Base-by-base conservation (phyloP, 2,888 invertebrate species). In the Drosophila mettleri region DNA sequence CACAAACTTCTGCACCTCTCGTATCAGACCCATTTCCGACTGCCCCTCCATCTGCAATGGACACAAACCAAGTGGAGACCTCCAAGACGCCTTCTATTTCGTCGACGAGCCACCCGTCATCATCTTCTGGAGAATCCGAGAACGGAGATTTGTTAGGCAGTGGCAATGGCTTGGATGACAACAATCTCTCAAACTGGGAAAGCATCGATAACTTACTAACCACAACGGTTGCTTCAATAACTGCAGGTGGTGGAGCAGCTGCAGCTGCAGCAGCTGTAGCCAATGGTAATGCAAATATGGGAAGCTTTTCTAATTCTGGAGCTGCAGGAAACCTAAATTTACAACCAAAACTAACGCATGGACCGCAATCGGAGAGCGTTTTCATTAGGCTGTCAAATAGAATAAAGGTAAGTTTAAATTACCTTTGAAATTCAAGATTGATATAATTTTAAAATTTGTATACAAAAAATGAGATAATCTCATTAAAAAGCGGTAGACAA, bases 361-460 rank as follows among this genome's bases (percentile, higher is more conserved):
- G 91, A 34, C 90, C 89, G 64, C 97, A 97, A 89, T 98, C 98
- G 86, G 98, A 99, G 92, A 98, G 98, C 9, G 97, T 99, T n/a
- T 98, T 99, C 91, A 94, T 99, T 90, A 94, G 99, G 78, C 94
- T 99, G 64, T 98, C 97, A 65, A 99, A 99, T 92, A 95, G 98
- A 89, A 98, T 99, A 62, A 98, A 98, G 95, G 97, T 97, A 89
- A 90, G 93, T 77, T 3, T 5, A 3, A 20, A 29, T 18, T 41
- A 54, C 6, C 8, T 0, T 34, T 34, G 5, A 38, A 10, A 22
- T 22, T 14, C 12, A 7, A 22, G 14, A 41, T 22, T 41, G 5
- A 10, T 16, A 4, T 8, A 29, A 29, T 8, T 29, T 29, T 24
- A 3, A 24, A 24, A 24, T 24, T 24, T 24, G 6, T 2, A 29